Evolutionary conservation across 2,113 vertebrate species (phyloP).

Genomic region (Lasiurus borealis): DNA sequence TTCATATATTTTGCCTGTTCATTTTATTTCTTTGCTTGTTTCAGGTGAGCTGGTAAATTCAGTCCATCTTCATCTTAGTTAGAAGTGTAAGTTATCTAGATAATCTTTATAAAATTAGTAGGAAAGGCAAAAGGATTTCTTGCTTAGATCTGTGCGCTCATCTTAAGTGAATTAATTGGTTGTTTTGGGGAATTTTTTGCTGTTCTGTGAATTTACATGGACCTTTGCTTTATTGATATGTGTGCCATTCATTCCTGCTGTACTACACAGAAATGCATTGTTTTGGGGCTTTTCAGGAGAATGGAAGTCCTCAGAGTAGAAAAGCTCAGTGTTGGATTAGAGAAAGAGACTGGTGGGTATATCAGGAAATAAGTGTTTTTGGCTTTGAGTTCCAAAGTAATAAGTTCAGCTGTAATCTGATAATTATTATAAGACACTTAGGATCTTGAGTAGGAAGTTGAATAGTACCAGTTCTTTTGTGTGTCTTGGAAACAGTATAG

Average conservation of each 20-base stretch:
- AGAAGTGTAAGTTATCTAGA: neutral
- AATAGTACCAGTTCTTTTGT: neutral
- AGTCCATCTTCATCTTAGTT: neutral
- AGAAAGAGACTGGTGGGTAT: neutral
- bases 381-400: neutral
- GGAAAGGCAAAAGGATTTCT: neutral
- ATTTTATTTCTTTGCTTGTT: neutral
- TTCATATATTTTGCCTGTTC: neutral
- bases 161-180: neutral
- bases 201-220: neutral
- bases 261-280: neutral
- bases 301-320: neutral
- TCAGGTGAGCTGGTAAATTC: neutral
- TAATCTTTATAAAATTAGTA: conserved; percentile 11
- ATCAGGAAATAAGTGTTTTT: neutral
- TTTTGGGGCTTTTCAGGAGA: neutral
- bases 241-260: neutral
- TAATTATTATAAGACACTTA: neutral
- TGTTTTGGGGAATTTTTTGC: neutral
- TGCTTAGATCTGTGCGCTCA: neutral
- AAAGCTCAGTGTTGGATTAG: neutral
- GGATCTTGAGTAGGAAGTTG: neutral
- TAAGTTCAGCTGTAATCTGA: neutral
- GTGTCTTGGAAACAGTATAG: neutral
- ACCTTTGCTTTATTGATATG: neutral